A percentile compares a stretch with the other conserved stretches of the same genome.
Evolutionary conservation across 2,888 invertebrate species (phyloP).

Genomic region (Mythimna loreyi): DNA sequence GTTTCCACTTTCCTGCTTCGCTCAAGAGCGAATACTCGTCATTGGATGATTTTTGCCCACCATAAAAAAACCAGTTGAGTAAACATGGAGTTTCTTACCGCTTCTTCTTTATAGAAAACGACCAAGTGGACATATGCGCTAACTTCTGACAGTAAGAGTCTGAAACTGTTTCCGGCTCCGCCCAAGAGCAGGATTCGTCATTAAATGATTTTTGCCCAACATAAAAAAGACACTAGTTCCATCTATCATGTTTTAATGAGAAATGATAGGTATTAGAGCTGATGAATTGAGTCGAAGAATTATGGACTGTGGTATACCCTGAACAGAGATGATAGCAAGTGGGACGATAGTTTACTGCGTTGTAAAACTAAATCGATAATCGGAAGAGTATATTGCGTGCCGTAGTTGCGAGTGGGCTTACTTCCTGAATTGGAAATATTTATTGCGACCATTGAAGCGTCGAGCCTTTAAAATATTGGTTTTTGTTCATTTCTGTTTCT

Average conservation of each 20-base stretch:
- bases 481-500: slow-evolving; percentile 8
- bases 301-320: slow-evolving; percentile 4
- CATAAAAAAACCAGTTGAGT: no score
- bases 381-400: slow-evolving; percentile 70
- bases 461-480: slow-evolving; percentile 47
- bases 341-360: slow-evolving; percentile 71
- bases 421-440: slow-evolving; percentile 63
- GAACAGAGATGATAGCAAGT: slow-evolving; percentile 54
- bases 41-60: no score
- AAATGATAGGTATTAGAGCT: neutral
- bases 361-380: slow-evolving; percentile 76
- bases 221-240: neutral
- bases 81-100: no score
- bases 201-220: no score
- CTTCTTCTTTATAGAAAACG: no score
- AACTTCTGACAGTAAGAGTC: no score
- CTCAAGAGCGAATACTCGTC: no score
- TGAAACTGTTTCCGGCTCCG: no score
- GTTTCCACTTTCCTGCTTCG: no score
- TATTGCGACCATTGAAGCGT: slow-evolving; percentile 44
- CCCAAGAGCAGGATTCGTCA: no score
- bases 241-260: neutral
- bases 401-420: slow-evolving; percentile 49
- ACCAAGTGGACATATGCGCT: no score
- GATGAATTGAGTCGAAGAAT: slow-evolving; percentile 16